Percentiles rank a stretch among this genome's conserved stretches.
These are phyloP conservation scores for Varanus salvator DNA, from an alignment of 2,113 vertebrate species.

Conservation along the genomic window DNA sequence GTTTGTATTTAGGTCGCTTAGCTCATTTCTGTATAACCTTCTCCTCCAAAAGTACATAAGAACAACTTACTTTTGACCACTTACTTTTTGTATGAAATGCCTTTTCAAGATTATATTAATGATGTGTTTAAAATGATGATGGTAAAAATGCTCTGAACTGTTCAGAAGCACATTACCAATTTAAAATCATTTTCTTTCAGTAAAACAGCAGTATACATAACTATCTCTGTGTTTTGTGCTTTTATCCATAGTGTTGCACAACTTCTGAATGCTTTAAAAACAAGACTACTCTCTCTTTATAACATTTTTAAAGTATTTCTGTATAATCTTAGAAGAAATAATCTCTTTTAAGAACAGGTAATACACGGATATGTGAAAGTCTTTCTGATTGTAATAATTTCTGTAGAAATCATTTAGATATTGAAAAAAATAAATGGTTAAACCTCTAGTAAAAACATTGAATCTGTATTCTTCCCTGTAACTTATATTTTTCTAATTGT, in stretches of 20 bases:
- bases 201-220: not conserved
- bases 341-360: not conserved
- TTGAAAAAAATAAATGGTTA: conserved; percentile 43
- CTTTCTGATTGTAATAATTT: conserved; percentile 49
- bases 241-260: conserved; percentile 5
- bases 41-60: too few relatives aligned
- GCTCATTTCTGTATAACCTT: not conserved
- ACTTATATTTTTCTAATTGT: not conserved
- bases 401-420: conserved; percentile 21
- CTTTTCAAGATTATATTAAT: not conserved
- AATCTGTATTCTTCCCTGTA: not conserved
- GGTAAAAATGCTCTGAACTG: not conserved
- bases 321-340: not conserved
- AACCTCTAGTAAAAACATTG: not conserved
- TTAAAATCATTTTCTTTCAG: not conserved
- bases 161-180: not conserved
- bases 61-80: not conserved
- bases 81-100: not conserved
- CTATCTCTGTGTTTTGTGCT: not conserved
- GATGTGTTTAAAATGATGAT: not conserved
- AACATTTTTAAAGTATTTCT: not conserved
- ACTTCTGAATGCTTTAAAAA: not conserved
- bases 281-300: not conserved
- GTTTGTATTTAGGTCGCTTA: not conserved
- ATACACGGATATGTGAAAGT: not conserved